Percentiles rank a stretch among this genome's conserved stretches.
These are phyloP conservation scores for Bos indicus DNA, from an alignment of 2,113 vertebrate genomes.

Conservation along the genomic window DNA sequence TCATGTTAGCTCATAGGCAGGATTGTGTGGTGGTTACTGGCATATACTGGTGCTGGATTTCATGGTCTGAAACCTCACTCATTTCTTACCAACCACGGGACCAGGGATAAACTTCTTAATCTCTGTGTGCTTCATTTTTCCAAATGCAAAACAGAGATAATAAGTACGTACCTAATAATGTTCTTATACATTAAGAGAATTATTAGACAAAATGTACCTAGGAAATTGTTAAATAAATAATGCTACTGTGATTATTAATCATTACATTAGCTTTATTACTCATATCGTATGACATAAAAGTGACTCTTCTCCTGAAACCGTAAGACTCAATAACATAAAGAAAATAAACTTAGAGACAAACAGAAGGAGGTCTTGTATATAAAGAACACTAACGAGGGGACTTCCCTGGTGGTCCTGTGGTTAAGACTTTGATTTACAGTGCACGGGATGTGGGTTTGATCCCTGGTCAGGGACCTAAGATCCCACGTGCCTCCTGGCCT, in stretches of 20 bases:
- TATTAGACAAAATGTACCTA: not conserved
- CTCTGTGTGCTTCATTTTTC: not conserved
- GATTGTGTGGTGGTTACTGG: fast-evolving
- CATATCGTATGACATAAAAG: not conserved
- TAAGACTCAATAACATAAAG: not conserved
- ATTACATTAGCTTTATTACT: not conserved
- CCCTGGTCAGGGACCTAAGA: not conserved
- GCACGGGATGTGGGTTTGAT: not conserved
- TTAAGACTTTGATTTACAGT: not conserved
- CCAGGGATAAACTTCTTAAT: not conserved
- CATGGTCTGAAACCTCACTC: not conserved
- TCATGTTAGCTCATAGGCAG: not conserved
- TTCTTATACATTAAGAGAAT: not conserved
- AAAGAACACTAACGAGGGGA: not conserved
- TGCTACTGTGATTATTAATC: not conserved
- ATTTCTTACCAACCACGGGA: not conserved
- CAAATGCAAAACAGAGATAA: not conserved
- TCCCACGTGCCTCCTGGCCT: not conserved
- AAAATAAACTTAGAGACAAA: not conserved
- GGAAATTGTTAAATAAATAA: not conserved
- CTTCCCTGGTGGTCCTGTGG: not conserved
- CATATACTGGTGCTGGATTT: not conserved
- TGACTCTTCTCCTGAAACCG: not conserved
- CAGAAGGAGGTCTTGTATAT: not conserved
- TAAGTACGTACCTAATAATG: not conserved